Conservation (phyloP, 2,113 vertebrate species). For the Rhea americana region DNA sequence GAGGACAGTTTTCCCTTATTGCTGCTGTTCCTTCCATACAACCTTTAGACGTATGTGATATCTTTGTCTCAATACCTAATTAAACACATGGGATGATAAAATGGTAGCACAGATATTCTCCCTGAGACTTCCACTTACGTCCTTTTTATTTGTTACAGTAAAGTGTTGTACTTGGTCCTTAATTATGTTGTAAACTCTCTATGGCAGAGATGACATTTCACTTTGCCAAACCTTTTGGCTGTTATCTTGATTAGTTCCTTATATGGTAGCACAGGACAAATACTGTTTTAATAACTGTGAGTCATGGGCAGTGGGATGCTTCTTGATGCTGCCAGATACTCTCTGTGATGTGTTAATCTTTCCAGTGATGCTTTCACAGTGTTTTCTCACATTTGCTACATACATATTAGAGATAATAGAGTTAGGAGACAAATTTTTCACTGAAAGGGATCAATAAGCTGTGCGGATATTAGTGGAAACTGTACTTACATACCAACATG, state of each 20-base stretch:
- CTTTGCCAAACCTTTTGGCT: not conserved
- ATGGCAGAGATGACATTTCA: not conserved
- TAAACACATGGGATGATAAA: not conserved
- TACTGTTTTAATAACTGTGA: not conserved
- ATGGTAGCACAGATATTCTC: not conserved
- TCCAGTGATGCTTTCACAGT: not conserved
- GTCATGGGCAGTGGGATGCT: not conserved
- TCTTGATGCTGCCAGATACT: not conserved
- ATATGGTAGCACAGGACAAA: not conserved
- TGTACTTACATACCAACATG: not conserved
- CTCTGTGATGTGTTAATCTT: not conserved
- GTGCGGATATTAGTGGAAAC: not conserved
- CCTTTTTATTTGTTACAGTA: not conserved
- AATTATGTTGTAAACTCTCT: not conserved
- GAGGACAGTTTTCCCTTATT: not conserved
- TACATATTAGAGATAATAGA: not conserved
- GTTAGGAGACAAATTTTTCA: not conserved
- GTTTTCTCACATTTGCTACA: not conserved
- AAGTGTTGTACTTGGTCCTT: not conserved
- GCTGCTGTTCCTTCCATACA: not conserved
- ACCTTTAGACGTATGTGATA: not conserved
- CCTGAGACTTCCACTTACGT: not conserved
- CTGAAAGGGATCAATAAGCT: not conserved
- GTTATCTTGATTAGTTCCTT: not conserved
- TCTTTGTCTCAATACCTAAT: not conserved